Base-by-base conservation (phyloP, 2,113 vertebrate species). In the Phaethon lepturus region DNA sequence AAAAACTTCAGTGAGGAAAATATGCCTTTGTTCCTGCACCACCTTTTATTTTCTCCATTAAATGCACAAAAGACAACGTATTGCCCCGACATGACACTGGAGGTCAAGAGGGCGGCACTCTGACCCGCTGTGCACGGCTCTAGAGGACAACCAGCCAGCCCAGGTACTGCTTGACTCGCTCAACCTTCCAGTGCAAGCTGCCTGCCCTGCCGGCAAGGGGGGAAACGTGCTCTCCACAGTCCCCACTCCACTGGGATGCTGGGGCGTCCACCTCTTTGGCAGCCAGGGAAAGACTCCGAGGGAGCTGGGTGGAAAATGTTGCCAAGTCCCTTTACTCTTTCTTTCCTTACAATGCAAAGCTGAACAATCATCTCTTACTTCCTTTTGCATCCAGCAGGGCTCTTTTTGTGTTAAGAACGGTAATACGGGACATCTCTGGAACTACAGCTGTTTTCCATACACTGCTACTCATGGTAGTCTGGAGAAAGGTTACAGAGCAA, bases 1-100 rank as follows among this genome's bases (percentile, higher is more conserved):
- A 96, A 90, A 95, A 96, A 79, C 86, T 88, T 97, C 23, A 72
- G 62, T 28, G 59, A 92, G 42, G 35, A 82, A 86, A 84, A 74
- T 12, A 74, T 33, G 66, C 60, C 49, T 88, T 91, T 88, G 40
- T 67, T 77, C 66, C 66, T 56, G 29, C 26, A 86, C 19, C 17
- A 74, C 24, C 24, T 87, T 77, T 85, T 87, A 44, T 88, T 81
- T 91, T 33, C 62, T 81, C 1, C 19, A 22, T 79, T 55, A 72
- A 84, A 53, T 18, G 28, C 13, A 91, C 35, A 73, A 77, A 38
- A 72, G 49, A 47, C 44, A 74, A 33, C 4, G 8, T 40, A 24
- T 11, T 64, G 33, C 25, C n/a, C 56, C 45, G 72, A 44, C 40
- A 2, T 5, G 16, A n/a, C 26, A n/a, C 38, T 40, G 58, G 42